Conservation (phyloP, 2,113 vertebrate genomes). For the Tupaia tana region DNA sequence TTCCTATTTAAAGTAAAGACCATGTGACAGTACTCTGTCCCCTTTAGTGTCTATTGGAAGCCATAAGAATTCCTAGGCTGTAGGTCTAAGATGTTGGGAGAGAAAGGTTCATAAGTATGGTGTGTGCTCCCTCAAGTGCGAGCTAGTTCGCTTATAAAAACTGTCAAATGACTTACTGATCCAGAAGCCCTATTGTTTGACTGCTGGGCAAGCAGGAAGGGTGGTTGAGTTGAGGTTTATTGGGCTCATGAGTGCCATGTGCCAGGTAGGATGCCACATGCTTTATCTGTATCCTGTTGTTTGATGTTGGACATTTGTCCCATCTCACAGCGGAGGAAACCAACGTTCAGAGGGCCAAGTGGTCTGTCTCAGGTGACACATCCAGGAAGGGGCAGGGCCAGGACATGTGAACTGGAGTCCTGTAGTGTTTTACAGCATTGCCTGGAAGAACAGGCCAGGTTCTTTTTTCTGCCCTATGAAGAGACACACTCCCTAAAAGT, state of each 20-base stretch:
- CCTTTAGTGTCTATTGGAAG: not conserved
- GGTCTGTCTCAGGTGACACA: not conserved
- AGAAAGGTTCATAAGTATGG: not conserved
- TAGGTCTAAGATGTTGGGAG: not conserved
- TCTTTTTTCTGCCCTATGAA: not conserved
- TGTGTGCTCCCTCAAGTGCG: not conserved
- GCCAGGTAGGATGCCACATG: not conserved
- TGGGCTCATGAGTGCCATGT: not conserved
- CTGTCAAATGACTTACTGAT: not conserved
- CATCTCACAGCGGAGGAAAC: not conserved
- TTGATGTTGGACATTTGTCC: not conserved
- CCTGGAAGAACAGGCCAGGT: not conserved
- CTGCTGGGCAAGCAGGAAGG: not conserved
- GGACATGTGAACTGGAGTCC: not conserved
- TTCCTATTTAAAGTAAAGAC: slow-evolving; percentile 14
- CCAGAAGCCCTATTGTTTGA: not conserved
- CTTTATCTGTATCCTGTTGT: not conserved
- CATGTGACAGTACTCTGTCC: not conserved
- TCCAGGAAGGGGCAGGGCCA: not conserved
- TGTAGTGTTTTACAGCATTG: not conserved
- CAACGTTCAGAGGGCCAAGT: not conserved
- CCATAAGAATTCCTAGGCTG: not conserved
- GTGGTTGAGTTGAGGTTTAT: not conserved
- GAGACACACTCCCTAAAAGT: not conserved
- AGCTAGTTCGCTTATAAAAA: slow-evolving; percentile 10